Conservation (phyloP, 2,113 vertebrate species). For the Ovis canadensis region DNA sequence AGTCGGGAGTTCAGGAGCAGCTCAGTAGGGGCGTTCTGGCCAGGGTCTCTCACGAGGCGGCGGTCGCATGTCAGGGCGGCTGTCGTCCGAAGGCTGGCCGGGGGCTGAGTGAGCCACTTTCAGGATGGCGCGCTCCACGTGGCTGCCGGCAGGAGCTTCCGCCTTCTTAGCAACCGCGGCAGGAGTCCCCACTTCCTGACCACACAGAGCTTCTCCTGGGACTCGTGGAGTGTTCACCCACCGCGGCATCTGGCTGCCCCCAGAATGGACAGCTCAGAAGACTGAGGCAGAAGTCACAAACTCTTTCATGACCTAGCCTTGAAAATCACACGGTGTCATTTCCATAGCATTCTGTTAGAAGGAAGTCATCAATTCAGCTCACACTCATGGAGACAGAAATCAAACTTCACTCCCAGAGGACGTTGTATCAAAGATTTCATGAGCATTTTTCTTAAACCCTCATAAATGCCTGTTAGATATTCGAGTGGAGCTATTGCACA, state of each 20-base stretch:
- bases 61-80: rapidly evolving
- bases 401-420: not conserved
- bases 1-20: not conserved
- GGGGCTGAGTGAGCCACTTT: not conserved
- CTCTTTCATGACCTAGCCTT: not conserved
- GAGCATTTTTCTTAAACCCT: not conserved
- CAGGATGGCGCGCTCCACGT: rapidly evolving
- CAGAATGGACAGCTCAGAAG: not conserved
- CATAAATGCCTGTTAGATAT: not conserved
- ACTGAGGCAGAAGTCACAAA: not conserved
- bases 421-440: not conserved
- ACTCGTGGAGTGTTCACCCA: not conserved
- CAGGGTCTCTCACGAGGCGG: not conserved
- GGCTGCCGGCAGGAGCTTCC: too few species aligned
- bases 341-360: not conserved
- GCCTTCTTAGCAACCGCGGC: not conserved
- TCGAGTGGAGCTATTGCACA: not conserved
- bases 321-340: not conserved
- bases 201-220: rapidly evolving
- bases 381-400: not conserved
- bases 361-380: not conserved
- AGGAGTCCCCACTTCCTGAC: not conserved
- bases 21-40: not conserved
- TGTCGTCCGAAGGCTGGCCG: not conserved
- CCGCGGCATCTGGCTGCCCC: not conserved